Percentiles rank a stretch among this genome's conserved stretches.
phyloP scores from a whole-genome alignment of 2,113 vertebrate genomes.

The Pica pica region DNA sequence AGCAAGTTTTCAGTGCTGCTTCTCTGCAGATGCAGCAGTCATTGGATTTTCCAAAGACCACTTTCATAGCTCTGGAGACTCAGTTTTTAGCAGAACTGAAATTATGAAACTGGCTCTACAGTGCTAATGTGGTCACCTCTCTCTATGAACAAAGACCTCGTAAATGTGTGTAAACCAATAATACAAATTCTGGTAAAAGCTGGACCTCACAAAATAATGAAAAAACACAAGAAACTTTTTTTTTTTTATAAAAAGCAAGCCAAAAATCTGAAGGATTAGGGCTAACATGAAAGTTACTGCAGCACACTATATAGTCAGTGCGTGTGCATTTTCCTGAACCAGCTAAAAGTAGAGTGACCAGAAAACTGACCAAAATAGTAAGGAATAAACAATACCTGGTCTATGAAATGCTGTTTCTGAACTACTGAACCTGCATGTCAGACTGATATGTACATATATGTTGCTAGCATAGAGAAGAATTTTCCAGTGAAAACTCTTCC shows the following conservation, averaged over 20 bases:
- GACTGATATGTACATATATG: not conserved
- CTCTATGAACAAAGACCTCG: not conserved
- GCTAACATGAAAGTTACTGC: not conserved
- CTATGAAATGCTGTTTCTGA: not conserved
- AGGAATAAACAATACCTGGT: not conserved
- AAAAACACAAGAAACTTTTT: not conserved
- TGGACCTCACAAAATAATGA: not conserved
- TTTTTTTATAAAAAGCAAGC: not conserved
- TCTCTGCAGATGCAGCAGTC: not conserved
- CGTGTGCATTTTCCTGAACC: not conserved
- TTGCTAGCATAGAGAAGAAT: not conserved
- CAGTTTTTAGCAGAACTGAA: not conserved
- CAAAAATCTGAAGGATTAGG: not conserved
- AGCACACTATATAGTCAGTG: not conserved
- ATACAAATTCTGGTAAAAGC: not conserved
- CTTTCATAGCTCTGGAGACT: not conserved
- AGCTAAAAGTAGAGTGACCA: not conserved
- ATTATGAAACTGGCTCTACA: not conserved
- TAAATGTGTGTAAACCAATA: not conserved
- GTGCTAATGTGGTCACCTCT: not conserved
- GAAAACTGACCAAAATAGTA: not conserved
- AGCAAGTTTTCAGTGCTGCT: not conserved
- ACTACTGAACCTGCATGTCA: not conserved
- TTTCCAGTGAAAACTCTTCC: not conserved
- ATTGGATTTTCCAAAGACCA: not conserved